Base-by-base conservation (phyloP, 1,140 invertebrate species). In the Pachyrhynchus sulphureomaculatus region DNA sequence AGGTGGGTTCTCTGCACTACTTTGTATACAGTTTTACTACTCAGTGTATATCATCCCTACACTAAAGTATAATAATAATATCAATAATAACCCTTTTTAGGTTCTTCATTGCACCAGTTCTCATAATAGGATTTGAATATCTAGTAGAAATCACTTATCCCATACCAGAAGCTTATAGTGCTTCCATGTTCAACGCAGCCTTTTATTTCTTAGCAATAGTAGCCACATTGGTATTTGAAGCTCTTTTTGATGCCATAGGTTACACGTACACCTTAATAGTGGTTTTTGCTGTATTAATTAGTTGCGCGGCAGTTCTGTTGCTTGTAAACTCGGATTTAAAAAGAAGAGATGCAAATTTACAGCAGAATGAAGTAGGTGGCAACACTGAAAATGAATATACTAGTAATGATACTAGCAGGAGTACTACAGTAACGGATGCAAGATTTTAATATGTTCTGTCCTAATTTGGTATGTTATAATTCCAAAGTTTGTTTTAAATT, bases 61-160 rank as follows among this genome's bases (percentile, higher is more conserved):
- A n/a, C n/a, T n/a, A n/a, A n/a, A n/a, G n/a, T n/a, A n/a, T n/a
- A n/a, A n/a, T n/a, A n/a, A n/a, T n/a, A n/a, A n/a, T n/a, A n/a
- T n/a, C n/a, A n/a, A n/a, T n/a, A n/a, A n/a, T n/a, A n/a, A n/a
- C n/a, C n/a, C n/a, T n/a, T n/a, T 68, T 51, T 51, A 72, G 71
- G 17, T 72, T 72, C 44, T 71, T 69, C 36, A 47, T 63, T 3
- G 65, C 66, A 9, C 63, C 60, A 20, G 61, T 61, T 17, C 53
- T 70, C 21, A 61, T 66, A 20, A 60, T 71, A 0, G 66, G 68
- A 12, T 70, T 68, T 26, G 69, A 72, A 47, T 72, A 68, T 51
- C 48, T 60, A 4, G 59, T 66, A 4, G 71, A 72, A 66, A 49
- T 68, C 1, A 68, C 69, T 4, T 71, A 70, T 52, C 71, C 71